Evolutionary conservation across 1,140 invertebrate genomes (phyloP).

Genomic region (Cotesia chilonis): DNA sequence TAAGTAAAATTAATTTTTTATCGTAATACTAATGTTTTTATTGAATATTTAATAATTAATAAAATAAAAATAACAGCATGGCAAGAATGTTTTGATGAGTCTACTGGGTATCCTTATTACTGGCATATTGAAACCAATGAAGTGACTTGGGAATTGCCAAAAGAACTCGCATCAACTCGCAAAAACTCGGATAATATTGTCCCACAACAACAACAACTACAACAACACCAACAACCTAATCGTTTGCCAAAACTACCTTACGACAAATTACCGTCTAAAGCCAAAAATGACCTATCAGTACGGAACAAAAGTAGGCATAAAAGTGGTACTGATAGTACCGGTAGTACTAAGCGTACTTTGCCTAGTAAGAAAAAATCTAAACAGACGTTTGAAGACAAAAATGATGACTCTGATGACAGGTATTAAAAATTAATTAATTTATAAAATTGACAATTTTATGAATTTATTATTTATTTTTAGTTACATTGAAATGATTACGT

Average conservation of each 20-base stretch:
- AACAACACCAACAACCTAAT: slow-evolving; percentile 32
- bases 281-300: too few species aligned
- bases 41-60: slow-evolving; percentile 21
- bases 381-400: slow-evolving; percentile 29
- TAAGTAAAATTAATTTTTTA: slow-evolving; percentile 10
- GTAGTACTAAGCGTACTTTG: slow-evolving; percentile 31
- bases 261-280: too few species aligned
- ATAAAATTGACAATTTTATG: background rate
- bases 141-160: slow-evolving; percentile 78
- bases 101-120: slow-evolving; percentile 76
- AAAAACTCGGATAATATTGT: slow-evolving; percentile 44
- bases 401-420: slow-evolving; percentile 66
- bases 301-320: slow-evolving; percentile 58
- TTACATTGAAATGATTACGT: slow-evolving; percentile 71
- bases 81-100: slow-evolving; percentile 77
- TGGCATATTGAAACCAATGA: slow-evolving; percentile 78
- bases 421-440: slow-evolving; percentile 42
- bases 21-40: slow-evolving; percentile 15
- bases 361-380: slow-evolving; percentile 25
- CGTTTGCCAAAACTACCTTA: background rate
- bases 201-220: background rate
- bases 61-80: slow-evolving; percentile 60
- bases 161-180: slow-evolving; percentile 62
- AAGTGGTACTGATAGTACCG: slow-evolving; percentile 33
- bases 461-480: slow-evolving; percentile 53